Evolutionary conservation across 2,113 vertebrate genomes (phyloP).

Genomic region (Donacobius atricapilla): DNA sequence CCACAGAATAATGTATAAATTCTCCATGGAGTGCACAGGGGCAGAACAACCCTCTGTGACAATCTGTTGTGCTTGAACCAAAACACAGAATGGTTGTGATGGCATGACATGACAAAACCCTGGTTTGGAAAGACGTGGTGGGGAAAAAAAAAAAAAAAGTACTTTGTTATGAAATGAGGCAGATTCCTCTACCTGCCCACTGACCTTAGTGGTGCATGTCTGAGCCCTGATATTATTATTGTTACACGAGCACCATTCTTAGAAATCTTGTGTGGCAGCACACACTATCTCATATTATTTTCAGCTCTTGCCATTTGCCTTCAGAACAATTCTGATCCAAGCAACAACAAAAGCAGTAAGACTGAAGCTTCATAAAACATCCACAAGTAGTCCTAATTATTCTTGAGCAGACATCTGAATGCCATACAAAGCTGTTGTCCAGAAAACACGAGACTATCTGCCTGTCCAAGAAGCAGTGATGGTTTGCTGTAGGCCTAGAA

Average conservation of each 20-base stretch:
- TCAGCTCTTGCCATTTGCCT: neutral
- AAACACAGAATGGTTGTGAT: neutral
- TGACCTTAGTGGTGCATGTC: neutral
- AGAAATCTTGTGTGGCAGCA: neutral
- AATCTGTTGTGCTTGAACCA: neutral
- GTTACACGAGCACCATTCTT: neutral
- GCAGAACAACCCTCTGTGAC: neutral
- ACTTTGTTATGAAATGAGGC: neutral
- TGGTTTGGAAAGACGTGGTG: neutral
- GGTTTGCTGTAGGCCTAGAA: neutral
- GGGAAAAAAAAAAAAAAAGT: too few species aligned
- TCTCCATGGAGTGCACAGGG: neutral
- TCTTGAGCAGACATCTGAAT: neutral
- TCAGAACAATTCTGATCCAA: neutral
- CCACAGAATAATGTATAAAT: neutral
- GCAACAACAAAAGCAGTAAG: neutral
- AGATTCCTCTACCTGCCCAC: neutral
- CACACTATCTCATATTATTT: neutral
- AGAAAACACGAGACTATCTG: neutral
- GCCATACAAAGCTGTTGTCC: neutral
- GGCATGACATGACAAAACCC: neutral
- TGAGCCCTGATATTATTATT: fast-evolving
- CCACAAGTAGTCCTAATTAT: neutral
- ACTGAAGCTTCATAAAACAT: neutral
- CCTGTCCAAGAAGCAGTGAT: neutral